A percentile compares a stretch with the other conserved stretches of the same genome.
These are phyloP conservation scores for Polyommatus icarus DNA, from an alignment of 2,888 invertebrate genomes.

Conservation along the genomic window DNA sequence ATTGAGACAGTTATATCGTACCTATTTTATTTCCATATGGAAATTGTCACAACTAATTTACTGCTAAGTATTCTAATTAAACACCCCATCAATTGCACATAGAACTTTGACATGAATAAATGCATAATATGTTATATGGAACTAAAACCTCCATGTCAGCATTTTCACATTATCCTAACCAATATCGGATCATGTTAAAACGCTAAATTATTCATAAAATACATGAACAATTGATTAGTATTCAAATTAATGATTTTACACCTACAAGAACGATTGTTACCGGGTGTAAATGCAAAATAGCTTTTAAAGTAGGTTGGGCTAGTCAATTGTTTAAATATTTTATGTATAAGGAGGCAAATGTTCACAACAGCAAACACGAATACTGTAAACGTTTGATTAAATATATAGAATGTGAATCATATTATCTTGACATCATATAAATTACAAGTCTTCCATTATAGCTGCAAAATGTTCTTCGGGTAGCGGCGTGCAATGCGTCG, in stretches of 20 bases:
- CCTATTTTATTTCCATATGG: neutral
- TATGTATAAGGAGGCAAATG: neutral
- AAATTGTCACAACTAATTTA: neutral
- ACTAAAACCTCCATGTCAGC: neutral
- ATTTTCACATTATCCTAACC: neutral
- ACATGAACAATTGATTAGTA: neutral
- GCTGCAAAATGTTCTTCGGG: slow-evolving; percentile 78
- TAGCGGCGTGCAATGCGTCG: slow-evolving; percentile 92
- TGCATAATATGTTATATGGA: neutral
- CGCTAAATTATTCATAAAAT: slow-evolving; percentile 1
- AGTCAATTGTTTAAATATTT: neutral
- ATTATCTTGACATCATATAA: neutral
- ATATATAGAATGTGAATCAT: slow-evolving; percentile 28
- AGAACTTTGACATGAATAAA: slow-evolving; percentile 18
- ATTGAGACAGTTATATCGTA: neutral
- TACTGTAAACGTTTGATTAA: slow-evolving; percentile 28
- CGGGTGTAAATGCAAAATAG: neutral
- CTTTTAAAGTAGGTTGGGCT: neutral
- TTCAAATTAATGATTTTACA: neutral
- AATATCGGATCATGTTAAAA: neutral
- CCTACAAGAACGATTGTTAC: neutral
- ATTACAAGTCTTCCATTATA: slow-evolving; percentile 38
- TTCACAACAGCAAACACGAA: slow-evolving; percentile 20
- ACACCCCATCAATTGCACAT: neutral
- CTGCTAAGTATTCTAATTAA: slow-evolving; percentile 16